Conservation (phyloP, 2,888 invertebrate genomes). For the Cremastobaeus sp. region DNA sequence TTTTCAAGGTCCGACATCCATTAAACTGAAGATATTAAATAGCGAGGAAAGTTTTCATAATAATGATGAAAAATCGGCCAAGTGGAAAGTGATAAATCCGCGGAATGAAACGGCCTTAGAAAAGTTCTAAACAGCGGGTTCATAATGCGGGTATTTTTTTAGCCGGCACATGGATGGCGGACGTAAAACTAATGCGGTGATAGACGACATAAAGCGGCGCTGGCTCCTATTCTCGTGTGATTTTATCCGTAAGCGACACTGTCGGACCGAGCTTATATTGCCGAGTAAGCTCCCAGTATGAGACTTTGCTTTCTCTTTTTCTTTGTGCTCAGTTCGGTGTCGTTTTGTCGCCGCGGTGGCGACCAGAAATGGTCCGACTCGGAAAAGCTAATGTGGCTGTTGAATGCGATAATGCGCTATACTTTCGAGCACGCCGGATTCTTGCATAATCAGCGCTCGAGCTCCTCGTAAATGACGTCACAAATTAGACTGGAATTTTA, state of each 20-base stretch:
- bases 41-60: too few species aligned
- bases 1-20: too few species aligned
- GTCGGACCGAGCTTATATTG: conserved; percentile 57
- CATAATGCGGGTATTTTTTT: conserved; percentile 41
- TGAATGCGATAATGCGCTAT: conserved; percentile 58
- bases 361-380: conserved; percentile 55
- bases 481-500: conserved; percentile 48
- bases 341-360: conserved; percentile 56
- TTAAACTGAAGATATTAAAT: too few species aligned
- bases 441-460: conserved; percentile 50
- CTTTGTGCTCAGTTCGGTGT: conserved; percentile 43
- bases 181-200: conserved; percentile 56
- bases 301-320: conserved; percentile 46
- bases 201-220: conserved; percentile 47
- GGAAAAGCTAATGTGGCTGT: conserved; percentile 51
- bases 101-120: conserved; percentile 2
- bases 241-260: conserved; percentile 48
- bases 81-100: neutral
- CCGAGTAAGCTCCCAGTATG: conserved; percentile 62
- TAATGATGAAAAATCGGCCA: conserved; percentile 1
- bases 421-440: conserved; percentile 47
- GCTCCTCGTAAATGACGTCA: conserved; percentile 47
- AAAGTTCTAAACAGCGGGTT: conserved; percentile 44
- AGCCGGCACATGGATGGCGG: conserved; percentile 41
- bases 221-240: conserved; percentile 53